Evolutionary conservation across 2,113 vertebrate species (phyloP).

Genomic region (Eptatretus burgeri): DNA sequence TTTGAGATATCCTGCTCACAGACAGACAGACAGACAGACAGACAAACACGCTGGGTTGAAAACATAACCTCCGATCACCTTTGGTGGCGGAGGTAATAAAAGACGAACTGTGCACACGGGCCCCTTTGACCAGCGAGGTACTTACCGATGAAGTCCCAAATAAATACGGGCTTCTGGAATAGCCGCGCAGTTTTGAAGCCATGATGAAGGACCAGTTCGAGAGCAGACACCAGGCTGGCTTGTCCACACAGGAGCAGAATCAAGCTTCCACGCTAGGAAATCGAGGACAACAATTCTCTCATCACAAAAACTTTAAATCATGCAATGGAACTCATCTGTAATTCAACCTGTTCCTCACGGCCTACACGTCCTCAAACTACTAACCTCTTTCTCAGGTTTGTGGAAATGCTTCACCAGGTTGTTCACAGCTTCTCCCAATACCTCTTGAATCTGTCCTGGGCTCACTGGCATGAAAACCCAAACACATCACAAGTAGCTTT

Average conservation of each 20-base stretch:
- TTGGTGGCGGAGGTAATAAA: no score
- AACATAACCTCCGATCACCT: no score
- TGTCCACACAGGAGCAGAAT: constrained; percentile 69
- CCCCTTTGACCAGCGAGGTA: background rate
- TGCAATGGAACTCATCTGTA: no score
- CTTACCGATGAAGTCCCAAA: constrained; percentile 93
- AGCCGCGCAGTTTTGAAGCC: constrained; percentile 54
- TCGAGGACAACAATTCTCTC: no score
- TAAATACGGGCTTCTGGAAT: constrained; percentile 78
- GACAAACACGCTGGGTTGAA: no score
- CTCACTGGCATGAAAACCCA: background rate
- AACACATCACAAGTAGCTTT: no score
- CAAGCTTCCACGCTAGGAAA: constrained; percentile 48
- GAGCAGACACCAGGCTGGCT: constrained; percentile 41
- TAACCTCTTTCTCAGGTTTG: constrained; percentile 91
- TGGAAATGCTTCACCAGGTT: constrained; percentile 94
- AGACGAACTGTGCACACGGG: background rate
- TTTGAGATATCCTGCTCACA: no score
- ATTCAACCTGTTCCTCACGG: no score
- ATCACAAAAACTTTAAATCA: no score
- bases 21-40: no score
- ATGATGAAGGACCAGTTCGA: constrained; percentile 79
- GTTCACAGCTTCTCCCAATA: constrained; percentile 70
- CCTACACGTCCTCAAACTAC: background rate
- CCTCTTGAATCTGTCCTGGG: constrained; percentile 63